Evolutionary conservation across 1,140 invertebrate species (phyloP).

Genomic region (Oreohelix idahoensis): DNA sequence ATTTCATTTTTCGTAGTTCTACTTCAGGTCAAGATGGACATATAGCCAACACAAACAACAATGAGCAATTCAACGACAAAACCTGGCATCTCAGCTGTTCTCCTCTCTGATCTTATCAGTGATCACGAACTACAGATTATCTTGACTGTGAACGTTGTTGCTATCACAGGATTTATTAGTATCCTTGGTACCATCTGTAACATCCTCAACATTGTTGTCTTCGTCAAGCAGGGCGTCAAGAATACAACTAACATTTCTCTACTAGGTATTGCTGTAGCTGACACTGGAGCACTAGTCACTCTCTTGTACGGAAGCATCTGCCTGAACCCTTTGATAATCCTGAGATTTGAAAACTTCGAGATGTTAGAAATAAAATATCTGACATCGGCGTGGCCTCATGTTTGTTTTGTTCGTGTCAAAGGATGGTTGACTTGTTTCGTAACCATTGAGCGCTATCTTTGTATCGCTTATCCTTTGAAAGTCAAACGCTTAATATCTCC

Average conservation of each 20-base stretch:
- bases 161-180: neutral
- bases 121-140: neutral
- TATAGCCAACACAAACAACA: no score
- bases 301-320: constrained; percentile 14
- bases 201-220: constrained; percentile 26
- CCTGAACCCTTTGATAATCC: no score
- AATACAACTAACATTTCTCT: no score
- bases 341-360: neutral
- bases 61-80: no score
- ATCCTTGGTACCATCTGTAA: neutral
- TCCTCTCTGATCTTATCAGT: no score
- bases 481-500: neutral
- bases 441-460: no score
- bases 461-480: constrained; percentile 15
- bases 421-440: constrained; percentile 2
- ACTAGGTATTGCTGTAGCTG: no score
- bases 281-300: no score
- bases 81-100: no score
- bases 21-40: no score
- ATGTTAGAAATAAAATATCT: neutral
- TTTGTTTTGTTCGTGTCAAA: neutral
- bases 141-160: neutral
- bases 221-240: no score
- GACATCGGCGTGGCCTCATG: constrained; percentile 22
- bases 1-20: no score